Base-by-base conservation (phyloP, 2,113 vertebrate species). In the Hemicordylus capensis region DNA sequence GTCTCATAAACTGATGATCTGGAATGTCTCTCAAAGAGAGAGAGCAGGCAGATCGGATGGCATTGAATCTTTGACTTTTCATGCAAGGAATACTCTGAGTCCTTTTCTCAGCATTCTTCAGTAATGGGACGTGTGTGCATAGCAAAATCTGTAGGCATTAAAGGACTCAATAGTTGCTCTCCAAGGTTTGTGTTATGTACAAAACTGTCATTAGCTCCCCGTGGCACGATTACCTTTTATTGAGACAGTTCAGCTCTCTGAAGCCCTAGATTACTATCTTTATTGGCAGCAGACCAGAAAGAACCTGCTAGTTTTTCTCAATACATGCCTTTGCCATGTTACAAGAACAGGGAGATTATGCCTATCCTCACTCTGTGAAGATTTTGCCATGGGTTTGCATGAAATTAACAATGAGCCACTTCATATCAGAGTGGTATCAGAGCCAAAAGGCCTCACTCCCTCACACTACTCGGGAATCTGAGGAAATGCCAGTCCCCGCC, bases 191-290 rank as follows among this genome's bases (percentile, higher is more conserved):
- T 80, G 10, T 80, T 88, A 85, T 78, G 85, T 74, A 58, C 76
- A 89, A 83, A 91, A 75, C 75, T 69, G 80, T 82, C 89, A 91
- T 93, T 90, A 92, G 15, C 77, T 91, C 85, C 89, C 90, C 76
- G 46, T 7, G 84, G 78, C 74, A 83, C 69, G 66, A 81, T 82
- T 93, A 87, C 73, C 89, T 74, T 92, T 93, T 88, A 86, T 84
- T 85, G 91, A 92, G 83, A 80, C 63, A 34, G 69, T 87, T 88
- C 89, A 88, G 85, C 85, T 84, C 77, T 54, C 8, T 85, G 75
- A 76, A 78, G 75, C 75, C 6, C 7, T 31, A 64, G 69, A 67
- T 91, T 86, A 46, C 74, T 79, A 85, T 86, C 48, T 64, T 46
- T 83, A 75, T 61, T 81, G 58, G 1, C 28, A 48, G 1, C 12